Percentiles rank a stretch among this genome's conserved stretches.
Evolutionary conservation across 1,140 invertebrate genomes (phyloP).

Genomic region (Aricia agestis): DNA sequence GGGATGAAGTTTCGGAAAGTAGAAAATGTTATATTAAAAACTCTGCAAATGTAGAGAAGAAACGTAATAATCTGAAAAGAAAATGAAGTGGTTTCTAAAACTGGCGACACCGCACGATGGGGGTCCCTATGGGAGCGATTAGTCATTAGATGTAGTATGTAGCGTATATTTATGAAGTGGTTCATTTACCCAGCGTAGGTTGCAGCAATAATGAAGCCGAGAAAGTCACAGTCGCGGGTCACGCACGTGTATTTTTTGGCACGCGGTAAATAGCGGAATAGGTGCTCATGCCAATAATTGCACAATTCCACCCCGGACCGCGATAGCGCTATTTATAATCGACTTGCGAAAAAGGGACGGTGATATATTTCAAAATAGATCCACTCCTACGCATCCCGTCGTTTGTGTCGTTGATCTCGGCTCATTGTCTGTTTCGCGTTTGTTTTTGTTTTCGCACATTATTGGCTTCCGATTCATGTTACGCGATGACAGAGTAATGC

Average conservation of each 20-base stretch:
- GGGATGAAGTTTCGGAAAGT: neutral
- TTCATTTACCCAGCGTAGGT: neutral
- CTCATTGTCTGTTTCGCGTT: slow-evolving; percentile 41
- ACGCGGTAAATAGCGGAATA: slow-evolving; percentile 36
- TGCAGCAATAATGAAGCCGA: neutral
- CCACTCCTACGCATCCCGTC: slow-evolving; percentile 56
- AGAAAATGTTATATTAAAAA: slow-evolving; percentile 15
- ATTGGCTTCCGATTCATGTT: slow-evolving; percentile 18
- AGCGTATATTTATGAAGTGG: neutral
- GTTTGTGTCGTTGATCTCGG: slow-evolving; percentile 64
- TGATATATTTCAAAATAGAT: slow-evolving; percentile 60
- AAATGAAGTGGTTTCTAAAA: too few relatives aligned
- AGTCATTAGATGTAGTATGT: too few relatives aligned
- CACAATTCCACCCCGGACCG: slow-evolving; percentile 45
- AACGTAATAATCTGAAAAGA: too few relatives aligned
- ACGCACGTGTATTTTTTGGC: slow-evolving; percentile 62
- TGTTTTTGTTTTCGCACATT: slow-evolving; percentile 35
- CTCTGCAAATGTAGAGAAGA: neutral
- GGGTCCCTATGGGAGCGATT: too few relatives aligned
- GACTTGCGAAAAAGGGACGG: slow-evolving; percentile 36
- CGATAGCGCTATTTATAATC: slow-evolving; percentile 32
- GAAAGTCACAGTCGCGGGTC: slow-evolving; percentile 17
- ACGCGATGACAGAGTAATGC: neutral
- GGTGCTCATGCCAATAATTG: slow-evolving; percentile 61
- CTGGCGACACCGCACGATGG: too few relatives aligned